Evolutionary conservation across 2,113 vertebrate genomes (phyloP).

Genomic region (Phyllostomus discolor): DNA sequence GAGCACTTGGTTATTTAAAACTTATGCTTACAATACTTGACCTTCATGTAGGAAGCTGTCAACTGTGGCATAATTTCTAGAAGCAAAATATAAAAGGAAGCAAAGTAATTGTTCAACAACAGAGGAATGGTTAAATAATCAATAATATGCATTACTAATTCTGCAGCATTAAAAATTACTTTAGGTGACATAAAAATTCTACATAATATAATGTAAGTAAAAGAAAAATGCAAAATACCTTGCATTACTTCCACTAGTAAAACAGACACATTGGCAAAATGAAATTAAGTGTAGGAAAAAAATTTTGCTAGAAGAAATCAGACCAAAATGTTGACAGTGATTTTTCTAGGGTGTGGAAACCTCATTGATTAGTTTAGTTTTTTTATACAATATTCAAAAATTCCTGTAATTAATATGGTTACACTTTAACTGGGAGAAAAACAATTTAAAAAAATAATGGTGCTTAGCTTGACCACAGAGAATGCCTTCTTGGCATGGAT

Average conservation of each 20-base stretch:
- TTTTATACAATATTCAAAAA: background rate
- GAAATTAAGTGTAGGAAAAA: background rate
- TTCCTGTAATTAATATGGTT: constrained; percentile 5
- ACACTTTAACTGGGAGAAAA: constrained; percentile 11
- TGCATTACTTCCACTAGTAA: background rate
- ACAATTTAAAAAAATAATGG: background rate
- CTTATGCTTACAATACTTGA: background rate
- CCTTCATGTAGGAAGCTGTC: background rate
- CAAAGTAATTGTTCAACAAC: background rate
- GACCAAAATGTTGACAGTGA: background rate
- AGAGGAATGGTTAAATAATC: background rate
- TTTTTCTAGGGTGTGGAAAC: background rate
- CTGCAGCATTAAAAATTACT: constrained; percentile 8
- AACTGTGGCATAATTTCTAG: background rate
- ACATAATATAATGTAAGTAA: background rate
- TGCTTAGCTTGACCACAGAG: background rate
- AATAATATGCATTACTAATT: background rate
- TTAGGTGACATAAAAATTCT: background rate
- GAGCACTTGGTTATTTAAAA: background rate
- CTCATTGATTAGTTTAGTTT: background rate
- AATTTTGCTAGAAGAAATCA: background rate
- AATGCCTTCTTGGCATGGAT: constrained; percentile 22
- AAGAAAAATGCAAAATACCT: background rate
- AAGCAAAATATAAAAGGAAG: background rate
- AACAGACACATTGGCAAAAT: background rate